Percentiles rank a stretch among this genome's conserved stretches.
Evolutionary conservation across 2,797 vertebrate species (phyloP).

Genomic region (Siniperca undulata): DNA sequence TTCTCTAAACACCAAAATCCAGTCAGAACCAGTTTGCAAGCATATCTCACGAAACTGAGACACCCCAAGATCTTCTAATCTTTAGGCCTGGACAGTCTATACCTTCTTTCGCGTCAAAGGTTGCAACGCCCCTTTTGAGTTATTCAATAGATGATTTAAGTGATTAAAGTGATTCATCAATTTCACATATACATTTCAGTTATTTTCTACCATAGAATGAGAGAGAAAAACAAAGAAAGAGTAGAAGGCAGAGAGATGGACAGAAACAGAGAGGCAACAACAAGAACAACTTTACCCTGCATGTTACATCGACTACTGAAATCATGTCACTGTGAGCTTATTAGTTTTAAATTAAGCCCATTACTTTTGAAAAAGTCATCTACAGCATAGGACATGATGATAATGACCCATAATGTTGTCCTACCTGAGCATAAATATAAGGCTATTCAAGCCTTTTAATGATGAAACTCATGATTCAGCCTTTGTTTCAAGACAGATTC

Average conservation of each 20-base stretch:
- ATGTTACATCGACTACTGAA: constrained; percentile 1
- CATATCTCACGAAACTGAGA: not conserved
- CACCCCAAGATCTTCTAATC: not conserved
- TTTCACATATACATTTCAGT: not conserved
- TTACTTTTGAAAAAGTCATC: not conserved
- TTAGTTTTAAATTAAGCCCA: constrained; percentile 13
- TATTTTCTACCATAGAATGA: not conserved
- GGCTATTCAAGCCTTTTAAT: not conserved
- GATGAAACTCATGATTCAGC: not conserved
- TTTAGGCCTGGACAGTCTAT: not conserved
- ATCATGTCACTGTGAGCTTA: constrained; percentile 10
- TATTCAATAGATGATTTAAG: not conserved
- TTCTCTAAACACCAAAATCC: constrained; percentile 6
- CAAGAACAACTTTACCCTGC: constrained; percentile 9
- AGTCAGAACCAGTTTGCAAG: not conserved
- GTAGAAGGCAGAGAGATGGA: not conserved
- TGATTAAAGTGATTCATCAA: not conserved
- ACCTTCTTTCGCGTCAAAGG: not conserved
- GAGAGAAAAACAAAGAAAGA: not conserved
- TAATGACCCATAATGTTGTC: not conserved
- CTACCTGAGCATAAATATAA: not conserved
- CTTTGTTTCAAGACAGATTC: not conserved
- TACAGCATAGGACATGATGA: not conserved
- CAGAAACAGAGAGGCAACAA: not conserved
- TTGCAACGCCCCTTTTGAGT: not conserved